Evolutionary conservation across 2,888 invertebrate species (phyloP).

Genomic region (Phengaris alcon): DNA sequence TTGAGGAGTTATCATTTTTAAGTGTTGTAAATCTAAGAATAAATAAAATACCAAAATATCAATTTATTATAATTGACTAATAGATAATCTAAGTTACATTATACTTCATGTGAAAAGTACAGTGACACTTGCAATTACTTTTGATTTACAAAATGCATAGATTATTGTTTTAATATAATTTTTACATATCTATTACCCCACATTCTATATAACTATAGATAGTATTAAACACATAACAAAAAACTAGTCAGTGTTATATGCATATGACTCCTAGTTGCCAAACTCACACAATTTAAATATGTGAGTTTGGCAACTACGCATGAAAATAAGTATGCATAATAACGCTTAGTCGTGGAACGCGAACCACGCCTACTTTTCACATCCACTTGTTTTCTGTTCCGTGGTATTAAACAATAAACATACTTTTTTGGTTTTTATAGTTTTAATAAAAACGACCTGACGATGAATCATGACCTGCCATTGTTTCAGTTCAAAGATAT

Average conservation of each 20-base stretch:
- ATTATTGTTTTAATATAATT: not conserved
- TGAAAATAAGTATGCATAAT: too few relatives aligned
- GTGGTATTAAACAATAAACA: too few relatives aligned
- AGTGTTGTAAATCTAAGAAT: not conserved
- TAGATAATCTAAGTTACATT: not conserved
- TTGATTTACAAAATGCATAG: constrained; percentile 12
- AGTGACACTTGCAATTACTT: not conserved
- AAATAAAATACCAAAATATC: not conserved
- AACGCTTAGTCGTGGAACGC: too few relatives aligned
- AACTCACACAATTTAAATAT: too few relatives aligned
- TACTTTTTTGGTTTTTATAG: not conserved
- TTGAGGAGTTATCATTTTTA: constrained; percentile 9
- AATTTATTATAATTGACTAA: constrained; percentile 2
- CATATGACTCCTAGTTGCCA: too few relatives aligned
- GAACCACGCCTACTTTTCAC: too few relatives aligned
- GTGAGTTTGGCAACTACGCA: too few relatives aligned
- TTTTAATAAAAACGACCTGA: not conserved
- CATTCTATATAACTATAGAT: not conserved
- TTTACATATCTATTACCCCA: not conserved
- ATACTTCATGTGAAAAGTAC: constrained; percentile 4
- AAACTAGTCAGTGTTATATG: too few relatives aligned
- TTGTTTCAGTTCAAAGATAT: not conserved
- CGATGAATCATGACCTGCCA: not conserved
- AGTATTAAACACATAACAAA: not conserved
- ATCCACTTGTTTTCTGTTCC: too few relatives aligned